Base-by-base conservation (phyloP, 2,888 invertebrate species). In the Conchocele bisecta region DNA sequence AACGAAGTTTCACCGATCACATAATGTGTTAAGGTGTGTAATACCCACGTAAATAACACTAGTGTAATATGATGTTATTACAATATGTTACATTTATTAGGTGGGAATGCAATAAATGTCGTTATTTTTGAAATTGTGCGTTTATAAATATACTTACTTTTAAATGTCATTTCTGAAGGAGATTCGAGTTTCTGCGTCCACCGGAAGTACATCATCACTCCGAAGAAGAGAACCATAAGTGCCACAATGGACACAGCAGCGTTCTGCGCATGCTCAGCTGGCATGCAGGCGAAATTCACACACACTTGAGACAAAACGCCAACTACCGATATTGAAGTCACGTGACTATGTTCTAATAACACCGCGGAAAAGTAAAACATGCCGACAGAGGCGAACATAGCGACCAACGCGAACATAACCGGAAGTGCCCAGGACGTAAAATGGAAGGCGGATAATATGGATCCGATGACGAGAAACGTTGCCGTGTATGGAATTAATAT, bases 361-460 rank as follows among this genome's bases (percentile, higher is more conserved):
- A 50, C 22, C 17, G 61, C 50, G 7, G 75, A 59, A 28, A 65
- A 35, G 39, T 70, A 75, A 33, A 75, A 57, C 58, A 70, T 69
- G 26, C 61, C 51, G 3, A 75, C 70, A 1, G 75, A 75, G 4
- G 75, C 66, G 54, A 70, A 75, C 68, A 78, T 63, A 6, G 77
- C 46, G 13, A 73, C 41, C 1, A 70, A 17, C 20, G 71, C 64
- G 46, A 81, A 66, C 66, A 71, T 37, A 22, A 77, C 59, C 7
- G 77, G 60, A 22, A 77, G 53, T n/a, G 68, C 70, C 67, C 70
- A 59, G 39, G 53, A 46, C 13, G 68, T 61, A 2, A 67, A 50
- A 39, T 68, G 57, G n/a, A 68, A 59, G 6, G 68, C 61, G 0
- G 70, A 56, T 24, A 74, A 20, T 5, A 68, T n/a, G 3, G 71